Conservation (phyloP, 1,140 invertebrate species). For the Fopius arisanus region DNA sequence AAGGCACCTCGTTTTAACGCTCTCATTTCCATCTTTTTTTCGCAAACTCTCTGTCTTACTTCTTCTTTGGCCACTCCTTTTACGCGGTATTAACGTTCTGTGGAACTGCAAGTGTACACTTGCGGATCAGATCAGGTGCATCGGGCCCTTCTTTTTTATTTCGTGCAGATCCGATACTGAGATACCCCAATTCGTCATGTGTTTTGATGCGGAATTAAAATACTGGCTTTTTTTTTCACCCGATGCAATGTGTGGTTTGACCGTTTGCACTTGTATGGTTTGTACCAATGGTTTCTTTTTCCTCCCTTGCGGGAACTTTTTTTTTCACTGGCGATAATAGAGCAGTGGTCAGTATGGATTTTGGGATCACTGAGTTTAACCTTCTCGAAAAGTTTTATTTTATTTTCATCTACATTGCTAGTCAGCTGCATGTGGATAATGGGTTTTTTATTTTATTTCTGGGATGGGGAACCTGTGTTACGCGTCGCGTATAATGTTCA, state of each 20-base stretch:
- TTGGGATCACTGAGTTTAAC: not conserved
- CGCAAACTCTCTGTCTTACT: not conserved
- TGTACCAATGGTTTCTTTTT: not conserved
- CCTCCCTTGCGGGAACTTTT: not conserved
- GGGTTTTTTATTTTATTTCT: not conserved
- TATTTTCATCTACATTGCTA: not conserved
- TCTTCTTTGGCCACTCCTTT: slow-evolving; percentile 14
- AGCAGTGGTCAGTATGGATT: not conserved
- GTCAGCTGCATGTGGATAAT: not conserved
- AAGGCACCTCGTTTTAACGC: not conserved
- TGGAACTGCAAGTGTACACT: not conserved
- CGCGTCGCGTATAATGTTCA: not conserved
- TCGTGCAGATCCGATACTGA: slow-evolving; percentile 14
- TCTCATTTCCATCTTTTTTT: slow-evolving; percentile 1
- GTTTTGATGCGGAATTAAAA: slow-evolving; percentile 21
- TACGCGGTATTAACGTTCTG: not conserved
- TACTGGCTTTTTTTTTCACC: not conserved
- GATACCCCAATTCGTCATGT: slow-evolving; percentile 28
- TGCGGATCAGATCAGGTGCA: slow-evolving; percentile 17
- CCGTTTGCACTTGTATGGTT: not conserved
- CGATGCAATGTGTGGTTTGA: not conserved
- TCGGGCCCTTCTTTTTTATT: not conserved
- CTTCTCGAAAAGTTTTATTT: not conserved
- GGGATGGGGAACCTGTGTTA: too few species aligned
- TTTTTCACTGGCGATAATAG: not conserved